These are phyloP conservation scores for Gobiocypris rarus DNA, from an alignment of 2,113 vertebrate species.

Conservation along the genomic window DNA sequence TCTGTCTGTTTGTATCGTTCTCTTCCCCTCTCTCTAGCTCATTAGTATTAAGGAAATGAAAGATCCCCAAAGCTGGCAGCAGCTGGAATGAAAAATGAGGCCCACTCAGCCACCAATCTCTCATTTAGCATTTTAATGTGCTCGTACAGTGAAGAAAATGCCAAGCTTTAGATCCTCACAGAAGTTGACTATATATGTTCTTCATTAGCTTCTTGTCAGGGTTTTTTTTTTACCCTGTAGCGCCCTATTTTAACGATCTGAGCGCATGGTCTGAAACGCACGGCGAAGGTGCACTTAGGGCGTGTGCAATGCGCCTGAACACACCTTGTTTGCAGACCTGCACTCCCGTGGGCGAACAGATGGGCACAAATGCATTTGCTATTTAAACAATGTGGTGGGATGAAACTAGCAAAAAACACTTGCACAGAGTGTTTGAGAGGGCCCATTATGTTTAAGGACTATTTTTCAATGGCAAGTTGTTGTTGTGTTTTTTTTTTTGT, in stretches of 20 bases:
- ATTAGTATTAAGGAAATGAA: constrained; percentile 55
- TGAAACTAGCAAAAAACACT: too few relatives aligned
- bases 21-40: constrained; percentile 28
- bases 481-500: too few relatives aligned
- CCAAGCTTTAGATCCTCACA: constrained; percentile 34
- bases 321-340: too few relatives aligned
- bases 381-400: too few relatives aligned
- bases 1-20: constrained; percentile 11
- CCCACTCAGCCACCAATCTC: constrained; percentile 46
- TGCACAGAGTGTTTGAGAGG: too few relatives aligned
- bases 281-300: too few relatives aligned
- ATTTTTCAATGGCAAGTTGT: background rate
- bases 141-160: constrained; percentile 48
- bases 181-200: background rate
- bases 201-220: background rate
- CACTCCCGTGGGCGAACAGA: too few relatives aligned
- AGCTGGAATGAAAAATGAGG: constrained; percentile 55
- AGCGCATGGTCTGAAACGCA: too few relatives aligned
- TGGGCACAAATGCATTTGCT: too few relatives aligned
- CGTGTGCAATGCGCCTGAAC: too few relatives aligned
- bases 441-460: too few relatives aligned
- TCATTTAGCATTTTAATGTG: constrained; percentile 47
- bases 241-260: too few relatives aligned
- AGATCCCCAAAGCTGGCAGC: constrained; percentile 53
- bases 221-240: background rate